Percentiles rank a stretch among this genome's conserved stretches.
These are phyloP conservation scores for Axea sp. DNA, from an alignment of 2,888 invertebrate species.

Conservation along the genomic window DNA sequence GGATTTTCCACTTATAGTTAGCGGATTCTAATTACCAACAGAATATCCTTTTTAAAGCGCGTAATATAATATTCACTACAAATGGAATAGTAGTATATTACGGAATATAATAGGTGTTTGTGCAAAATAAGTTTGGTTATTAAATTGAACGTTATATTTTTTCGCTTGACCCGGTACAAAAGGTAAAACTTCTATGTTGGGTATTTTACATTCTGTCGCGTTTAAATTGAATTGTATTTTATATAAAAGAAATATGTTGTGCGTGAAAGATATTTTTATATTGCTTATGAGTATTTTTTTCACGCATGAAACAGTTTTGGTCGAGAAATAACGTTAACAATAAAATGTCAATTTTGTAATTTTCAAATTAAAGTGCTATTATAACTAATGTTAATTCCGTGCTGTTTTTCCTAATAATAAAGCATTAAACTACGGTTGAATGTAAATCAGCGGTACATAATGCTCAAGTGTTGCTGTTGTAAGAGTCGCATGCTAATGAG, in stretches of 20 bases:
- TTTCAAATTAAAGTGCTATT: neutral
- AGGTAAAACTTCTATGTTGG: constrained; percentile 11
- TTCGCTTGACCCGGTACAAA: constrained; percentile 10
- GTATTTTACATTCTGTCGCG: constrained; percentile 39
- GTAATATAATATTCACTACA: too few species aligned
- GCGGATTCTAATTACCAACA: too few species aligned
- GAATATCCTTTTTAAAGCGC: too few species aligned
- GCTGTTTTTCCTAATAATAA: constrained; percentile 14
- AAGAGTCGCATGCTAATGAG: too few species aligned
- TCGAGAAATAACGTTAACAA: too few species aligned
- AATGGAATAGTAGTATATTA: too few species aligned
- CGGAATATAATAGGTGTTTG: constrained; percentile 17
- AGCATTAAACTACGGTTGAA: constrained; percentile 15
- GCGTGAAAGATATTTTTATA: constrained; percentile 26
- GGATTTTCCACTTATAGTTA: too few species aligned
- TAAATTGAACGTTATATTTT: constrained; percentile 41
- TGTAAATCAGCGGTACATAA: constrained; percentile 25
- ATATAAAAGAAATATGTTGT: constrained; percentile 13
- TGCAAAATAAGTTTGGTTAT: constrained; percentile 27
- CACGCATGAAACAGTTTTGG: too few species aligned
- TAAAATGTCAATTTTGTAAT: constrained; percentile 19
- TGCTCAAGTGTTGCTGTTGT: neutral
- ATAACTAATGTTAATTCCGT: constrained; percentile 13
- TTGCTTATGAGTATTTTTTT: too few species aligned
- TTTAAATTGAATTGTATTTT: constrained; percentile 38